A percentile compares a stretch with the other conserved stretches of the same genome.
These are phyloP conservation scores for Leptopilina clavipes DNA, from an alignment of 1,140 invertebrate species.

Conservation along the genomic window DNA sequence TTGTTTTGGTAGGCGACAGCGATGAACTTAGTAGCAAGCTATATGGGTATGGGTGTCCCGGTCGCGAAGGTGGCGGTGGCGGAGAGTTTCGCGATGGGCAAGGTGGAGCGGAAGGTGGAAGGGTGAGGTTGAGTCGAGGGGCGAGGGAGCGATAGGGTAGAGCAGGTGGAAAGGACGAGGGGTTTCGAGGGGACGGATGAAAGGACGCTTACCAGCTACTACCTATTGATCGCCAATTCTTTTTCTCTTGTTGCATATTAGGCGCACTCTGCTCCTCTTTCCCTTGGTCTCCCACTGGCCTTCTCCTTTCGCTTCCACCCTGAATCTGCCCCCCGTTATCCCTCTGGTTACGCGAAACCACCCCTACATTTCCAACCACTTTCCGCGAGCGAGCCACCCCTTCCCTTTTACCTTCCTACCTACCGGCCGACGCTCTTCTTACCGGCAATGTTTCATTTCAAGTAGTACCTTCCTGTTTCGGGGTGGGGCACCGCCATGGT, in stretches of 20 bases:
- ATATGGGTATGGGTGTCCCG: constrained; percentile 53
- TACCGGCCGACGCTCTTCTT: constrained; percentile 66
- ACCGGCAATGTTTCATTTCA: constrained; percentile 70
- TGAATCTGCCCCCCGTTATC: constrained; percentile 40
- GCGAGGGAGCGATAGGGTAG: constrained; percentile 48
- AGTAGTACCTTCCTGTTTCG: constrained; percentile 64
- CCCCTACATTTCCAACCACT: constrained; percentile 60
- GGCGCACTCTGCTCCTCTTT: constrained; percentile 68
- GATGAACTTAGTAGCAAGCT: constrained; percentile 50
- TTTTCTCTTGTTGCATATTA: constrained; percentile 76
- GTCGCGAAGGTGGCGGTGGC: constrained; percentile 50
- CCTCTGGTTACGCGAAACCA: constrained; percentile 65
- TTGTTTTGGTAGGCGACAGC: constrained; percentile 52
- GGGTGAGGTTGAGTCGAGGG: constrained; percentile 46
- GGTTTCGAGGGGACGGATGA: constrained; percentile 70
- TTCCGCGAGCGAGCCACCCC: constrained; percentile 44
- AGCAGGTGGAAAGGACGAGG: constrained; percentile 67
- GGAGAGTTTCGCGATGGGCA: constrained; percentile 55
- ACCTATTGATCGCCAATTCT: constrained; percentile 76
- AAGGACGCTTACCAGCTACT: constrained; percentile 75
- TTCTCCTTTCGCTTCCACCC: constrained; percentile 53
- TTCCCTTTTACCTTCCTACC: constrained; percentile 49
- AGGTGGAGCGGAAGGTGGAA: constrained; percentile 48
- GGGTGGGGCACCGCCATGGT: constrained; percentile 53
- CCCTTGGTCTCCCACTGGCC: constrained; percentile 49